Base-by-base conservation (phyloP, 2,888 invertebrate genomes). In the Ochropacha duplaris region DNA sequence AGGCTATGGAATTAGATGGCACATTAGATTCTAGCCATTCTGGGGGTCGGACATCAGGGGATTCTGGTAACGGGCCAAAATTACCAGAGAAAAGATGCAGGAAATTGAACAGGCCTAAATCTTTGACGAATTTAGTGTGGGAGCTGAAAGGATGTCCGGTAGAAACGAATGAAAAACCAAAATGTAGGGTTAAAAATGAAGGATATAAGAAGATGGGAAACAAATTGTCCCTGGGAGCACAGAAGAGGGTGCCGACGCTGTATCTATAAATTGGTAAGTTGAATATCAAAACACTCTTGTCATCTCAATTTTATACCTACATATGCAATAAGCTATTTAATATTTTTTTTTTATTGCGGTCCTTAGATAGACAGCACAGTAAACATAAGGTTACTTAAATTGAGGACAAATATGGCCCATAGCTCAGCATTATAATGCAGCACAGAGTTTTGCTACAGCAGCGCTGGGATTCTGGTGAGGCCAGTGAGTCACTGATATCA, bases 11-110 rank as follows among this genome's bases (percentile, higher is more conserved):
- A 72, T 88, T 96, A 44, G 96, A 96, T 79, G 97, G 97, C 0
- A 97, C 97, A n/a, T 92, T 98, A 66, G 97, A 97, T 80, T 98
- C 97, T 39, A 97, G 97, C 81, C 96, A 97, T 87, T 97, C 97
- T 26, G 97, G 97, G 36, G 97, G 97, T 1, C 94, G 97, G 57
- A 97, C 96, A 5, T 97, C 97, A 12, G 97, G 97, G 2, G 97
- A 97, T 84, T 97, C 97, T 4, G 95, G 95, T 0, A 95, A 95
- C 52, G 95, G 95, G 1, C 95, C 95, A 5, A 97, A 97, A 81
- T 93, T 97, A 77, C 97, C 97, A 57, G 97, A 97, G 79, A 97
- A 97, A 83, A 93, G 96, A 78, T 96, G 96, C 56, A 94, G 97
- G 71, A 96, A 96, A 76, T 86, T 98, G 61, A 96, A 96, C 74